Percentiles rank a stretch among this genome's conserved stretches.
These are phyloP conservation scores for Planiliza haematocheilus DNA, from an alignment of 2,113 vertebrate genomes.

Conservation along the genomic window DNA sequence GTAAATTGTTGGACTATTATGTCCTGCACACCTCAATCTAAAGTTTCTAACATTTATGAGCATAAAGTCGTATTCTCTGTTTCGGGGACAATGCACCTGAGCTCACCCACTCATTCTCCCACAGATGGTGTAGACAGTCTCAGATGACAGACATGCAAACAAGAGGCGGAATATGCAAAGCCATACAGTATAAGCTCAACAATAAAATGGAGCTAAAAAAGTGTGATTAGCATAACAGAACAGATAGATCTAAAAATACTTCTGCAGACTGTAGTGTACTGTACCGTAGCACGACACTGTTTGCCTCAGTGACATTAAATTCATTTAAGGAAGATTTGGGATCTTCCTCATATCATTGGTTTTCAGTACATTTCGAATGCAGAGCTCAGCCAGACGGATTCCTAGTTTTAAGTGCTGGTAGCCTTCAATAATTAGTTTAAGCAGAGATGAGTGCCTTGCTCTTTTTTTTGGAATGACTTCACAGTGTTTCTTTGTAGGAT, in stretches of 20 bases:
- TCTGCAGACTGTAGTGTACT: too few relatives aligned
- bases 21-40: constrained; percentile 6
- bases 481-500: constrained; percentile 10
- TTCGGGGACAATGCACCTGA: constrained; percentile 33
- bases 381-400: constrained; percentile 28
- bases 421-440: constrained; percentile 52
- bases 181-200: constrained; percentile 2
- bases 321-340: constrained; percentile 14
- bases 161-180: constrained; percentile 18
- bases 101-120: constrained; percentile 46
- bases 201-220: background rate
- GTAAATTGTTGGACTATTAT: background rate
- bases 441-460: constrained; percentile 24
- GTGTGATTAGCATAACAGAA: background rate
- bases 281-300: constrained; percentile 34
- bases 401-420: constrained; percentile 42
- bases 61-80: constrained; percentile 30
- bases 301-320: constrained; percentile 27
- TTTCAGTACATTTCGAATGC: constrained; percentile 37
- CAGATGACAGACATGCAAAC: constrained; percentile 32
- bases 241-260: constrained; percentile 8
- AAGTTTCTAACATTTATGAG: constrained; percentile 34
- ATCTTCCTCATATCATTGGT: constrained; percentile 27
- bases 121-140: constrained; percentile 18
- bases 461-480: constrained; percentile 6